Evolutionary conservation across 23 tunicate genomes (phyloP).

Genomic region (Trididemnum nubilum): DNA sequence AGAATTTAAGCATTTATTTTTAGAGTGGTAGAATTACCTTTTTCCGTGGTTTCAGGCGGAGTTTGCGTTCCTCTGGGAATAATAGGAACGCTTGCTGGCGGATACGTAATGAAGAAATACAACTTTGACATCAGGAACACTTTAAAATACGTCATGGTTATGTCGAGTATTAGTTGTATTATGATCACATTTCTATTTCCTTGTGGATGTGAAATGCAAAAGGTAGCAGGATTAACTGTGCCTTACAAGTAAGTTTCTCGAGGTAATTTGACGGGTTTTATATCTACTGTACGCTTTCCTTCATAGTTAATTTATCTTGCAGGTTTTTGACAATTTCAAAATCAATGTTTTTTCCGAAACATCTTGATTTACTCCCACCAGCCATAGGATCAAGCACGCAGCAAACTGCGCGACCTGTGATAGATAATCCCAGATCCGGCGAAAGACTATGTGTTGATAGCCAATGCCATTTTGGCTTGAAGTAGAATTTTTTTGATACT

Average conservation of each 20-base stretch:
- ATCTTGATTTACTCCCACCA: too few relatives aligned
- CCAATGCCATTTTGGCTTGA: too few relatives aligned
- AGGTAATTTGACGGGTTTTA: neutral
- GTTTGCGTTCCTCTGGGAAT: slow-evolving; percentile 88
- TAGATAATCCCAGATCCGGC: too few relatives aligned
- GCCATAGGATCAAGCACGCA: too few relatives aligned
- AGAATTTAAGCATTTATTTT: neutral
- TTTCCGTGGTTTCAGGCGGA: too few relatives aligned
- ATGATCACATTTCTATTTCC: slow-evolving; percentile 45
- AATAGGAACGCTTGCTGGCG: slow-evolving; percentile 71
- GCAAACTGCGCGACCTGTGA: too few relatives aligned
- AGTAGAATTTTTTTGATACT: too few relatives aligned
- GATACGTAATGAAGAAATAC: slow-evolving; percentile 74
- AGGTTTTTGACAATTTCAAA: too few relatives aligned
- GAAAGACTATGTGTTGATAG: too few relatives aligned
- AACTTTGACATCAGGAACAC: slow-evolving; percentile 65
- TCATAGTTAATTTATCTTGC: too few relatives aligned
- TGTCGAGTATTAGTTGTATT: slow-evolving; percentile 50
- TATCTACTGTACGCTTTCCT: neutral
- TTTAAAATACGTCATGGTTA: slow-evolving; percentile 40
- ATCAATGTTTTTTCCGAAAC: too few relatives aligned
- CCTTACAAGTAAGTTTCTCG: slow-evolving; percentile 77
- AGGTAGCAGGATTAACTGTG: slow-evolving; percentile 59
- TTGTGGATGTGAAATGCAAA: slow-evolving; percentile 54
- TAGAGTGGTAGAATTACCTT: too few relatives aligned